A percentile compares a stretch with the other conserved stretches of the same genome.
These are phyloP conservation scores for Euura saliciscinereae DNA, from an alignment of 1,140 invertebrate genomes.

Conservation along the genomic window DNA sequence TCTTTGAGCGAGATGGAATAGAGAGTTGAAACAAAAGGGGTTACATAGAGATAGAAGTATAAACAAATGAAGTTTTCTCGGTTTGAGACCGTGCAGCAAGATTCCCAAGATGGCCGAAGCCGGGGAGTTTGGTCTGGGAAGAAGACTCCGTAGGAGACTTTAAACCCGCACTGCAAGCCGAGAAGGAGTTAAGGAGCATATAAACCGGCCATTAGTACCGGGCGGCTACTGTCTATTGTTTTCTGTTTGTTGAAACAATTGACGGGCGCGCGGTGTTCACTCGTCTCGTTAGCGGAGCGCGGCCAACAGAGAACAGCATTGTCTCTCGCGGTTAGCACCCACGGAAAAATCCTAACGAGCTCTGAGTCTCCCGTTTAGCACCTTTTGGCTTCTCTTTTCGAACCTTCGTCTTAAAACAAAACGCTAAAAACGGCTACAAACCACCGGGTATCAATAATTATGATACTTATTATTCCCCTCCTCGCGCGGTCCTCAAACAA, in stretches of 20 bases:
- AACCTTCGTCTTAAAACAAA: conserved; percentile 24
- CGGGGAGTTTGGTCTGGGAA: neutral
- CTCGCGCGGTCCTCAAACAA: too few species aligned
- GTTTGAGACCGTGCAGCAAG: neutral
- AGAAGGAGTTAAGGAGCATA: conserved; percentile 46
- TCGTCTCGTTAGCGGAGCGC: conserved; percentile 59
- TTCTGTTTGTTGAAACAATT: conserved; percentile 62
- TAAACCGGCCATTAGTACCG: conserved; percentile 59
- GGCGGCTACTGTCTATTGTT: conserved; percentile 60
- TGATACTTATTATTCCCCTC: neutral
- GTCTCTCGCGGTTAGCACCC: conserved; percentile 55
- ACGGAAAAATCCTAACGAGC: conserved; percentile 61
- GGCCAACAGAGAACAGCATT: conserved; percentile 56
- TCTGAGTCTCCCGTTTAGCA: conserved; percentile 39
- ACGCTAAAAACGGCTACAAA: conserved; percentile 4
- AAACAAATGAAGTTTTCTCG: neutral
- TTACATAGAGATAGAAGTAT: neutral
- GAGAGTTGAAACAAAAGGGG: neutral
- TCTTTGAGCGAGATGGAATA: neutral
- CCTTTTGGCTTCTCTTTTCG: conserved; percentile 30
- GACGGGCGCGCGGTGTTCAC: conserved; percentile 52
- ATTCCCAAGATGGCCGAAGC: conserved; percentile 3
- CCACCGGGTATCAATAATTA: conserved; percentile 5
- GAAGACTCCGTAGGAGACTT: neutral
- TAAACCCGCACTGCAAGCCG: conserved; percentile 2